Percentiles rank a stretch among this genome's conserved stretches.
Evolutionary conservation across 2,797 vertebrate species (phyloP).

Genomic region (Thamnophis elegans): DNA sequence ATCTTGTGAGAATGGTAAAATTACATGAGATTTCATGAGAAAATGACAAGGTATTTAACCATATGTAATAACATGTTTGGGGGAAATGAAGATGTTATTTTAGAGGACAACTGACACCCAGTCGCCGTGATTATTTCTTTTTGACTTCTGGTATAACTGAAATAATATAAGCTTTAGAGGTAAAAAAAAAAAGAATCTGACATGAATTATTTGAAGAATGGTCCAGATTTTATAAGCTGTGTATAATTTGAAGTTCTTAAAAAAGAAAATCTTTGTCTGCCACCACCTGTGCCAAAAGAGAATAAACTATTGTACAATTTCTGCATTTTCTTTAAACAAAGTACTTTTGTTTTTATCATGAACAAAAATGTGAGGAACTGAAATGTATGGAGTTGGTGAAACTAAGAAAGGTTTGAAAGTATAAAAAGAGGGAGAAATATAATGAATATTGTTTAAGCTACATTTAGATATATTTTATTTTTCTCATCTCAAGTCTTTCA

Average conservation of each 20-base stretch:
- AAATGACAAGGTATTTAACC: background rate
- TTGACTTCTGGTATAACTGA: background rate
- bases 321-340: constrained; percentile 28
- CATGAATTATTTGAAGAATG: constrained; percentile 33
- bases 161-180: constrained; percentile 50
- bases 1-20: background rate
- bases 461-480: background rate
- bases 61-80: background rate
- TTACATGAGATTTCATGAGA: background rate
- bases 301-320: constrained; percentile 10
- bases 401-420: background rate
- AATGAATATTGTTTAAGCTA: background rate
- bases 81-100: background rate
- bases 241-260: constrained; percentile 15
- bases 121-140: background rate
- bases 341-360: constrained; percentile 36
- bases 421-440: background rate
- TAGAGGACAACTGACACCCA: background rate
- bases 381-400: background rate
- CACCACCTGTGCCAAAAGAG: constrained; percentile 26
- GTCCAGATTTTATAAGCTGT: constrained; percentile 16
- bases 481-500: background rate
- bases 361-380: constrained; percentile 33
- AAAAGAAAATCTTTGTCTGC: constrained; percentile 23
- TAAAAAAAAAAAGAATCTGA: constrained; percentile 53